phyloP scores from a whole-genome alignment of 2,113 vertebrate genomes.

The Chionodraco myersi region DNA sequence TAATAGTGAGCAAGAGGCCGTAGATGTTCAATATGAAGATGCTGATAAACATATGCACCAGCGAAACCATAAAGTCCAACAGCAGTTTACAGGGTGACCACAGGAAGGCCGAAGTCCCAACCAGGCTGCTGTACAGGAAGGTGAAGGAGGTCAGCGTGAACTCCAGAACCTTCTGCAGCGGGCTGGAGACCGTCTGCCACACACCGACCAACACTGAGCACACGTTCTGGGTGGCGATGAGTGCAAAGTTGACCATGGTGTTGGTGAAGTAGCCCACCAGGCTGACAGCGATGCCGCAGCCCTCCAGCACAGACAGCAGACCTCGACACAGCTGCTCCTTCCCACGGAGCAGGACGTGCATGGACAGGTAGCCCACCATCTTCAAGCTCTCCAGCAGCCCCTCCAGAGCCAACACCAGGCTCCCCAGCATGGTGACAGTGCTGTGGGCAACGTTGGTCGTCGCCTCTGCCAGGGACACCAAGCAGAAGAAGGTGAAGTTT shows the following conservation, averaged over 20 bases:
- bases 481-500: constrained; percentile 77
- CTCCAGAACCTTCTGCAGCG: constrained; percentile 85
- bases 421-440: constrained; percentile 67
- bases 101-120: constrained; percentile 89
- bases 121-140: constrained; percentile 89
- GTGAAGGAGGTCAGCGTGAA: constrained; percentile 85
- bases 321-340: constrained; percentile 88
- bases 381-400: constrained; percentile 89
- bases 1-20: constrained; percentile 84
- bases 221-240: constrained; percentile 90
- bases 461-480: constrained; percentile 76
- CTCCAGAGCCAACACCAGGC: constrained; percentile 80
- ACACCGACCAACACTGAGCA: constrained; percentile 80
- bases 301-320: constrained; percentile 84
- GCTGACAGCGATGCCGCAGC: constrained; percentile 87
- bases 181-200: constrained; percentile 85
- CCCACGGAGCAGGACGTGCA: constrained; percentile 86
- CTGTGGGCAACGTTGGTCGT: constrained; percentile 70
- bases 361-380: constrained; percentile 89
- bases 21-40: constrained; percentile 89
- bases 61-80: constrained; percentile 85
- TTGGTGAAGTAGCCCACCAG: constrained; percentile 91
- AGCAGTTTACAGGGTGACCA: constrained; percentile 91
- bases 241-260: constrained; percentile 90
- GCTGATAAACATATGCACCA: constrained; percentile 84